Evolutionary conservation across 1,140 invertebrate species (phyloP), one percentile per base, ranked within the genome.

Genomic region (Episyrphus balteatus): DNA sequence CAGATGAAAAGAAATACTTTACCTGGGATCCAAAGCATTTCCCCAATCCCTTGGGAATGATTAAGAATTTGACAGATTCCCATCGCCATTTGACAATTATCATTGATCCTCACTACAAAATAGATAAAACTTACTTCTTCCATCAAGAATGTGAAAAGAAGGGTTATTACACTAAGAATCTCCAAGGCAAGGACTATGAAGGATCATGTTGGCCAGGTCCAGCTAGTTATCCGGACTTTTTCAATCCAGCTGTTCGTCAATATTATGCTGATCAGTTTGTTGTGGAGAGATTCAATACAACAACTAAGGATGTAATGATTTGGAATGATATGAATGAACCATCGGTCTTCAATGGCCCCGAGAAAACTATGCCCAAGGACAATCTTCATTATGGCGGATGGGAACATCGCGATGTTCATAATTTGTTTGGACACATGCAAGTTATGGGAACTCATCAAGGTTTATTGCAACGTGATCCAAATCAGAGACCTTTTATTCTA

Each of bases 311-410:
- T 58, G 78, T 96, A 0, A 87, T 89, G 66, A 84, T 93, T 37
- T 99, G 97, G 97, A 99, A 99, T 63, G 97, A 99, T 59, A 99
- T 99, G 97, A 99, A 99, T 61, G 97, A 99, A 66, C 94, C 95
- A 0, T 92, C 89, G 11, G 94, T 99, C 0, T 99, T 99, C 64
- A 99, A 92, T 70, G 95, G 95, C 0, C 96, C 96, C 0, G 97
- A 99, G 74, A 78, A 96, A 13, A 97, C 92, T 0, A 92, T 97
- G 82, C 84, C 81, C 31, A 83, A 91, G 66, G 83, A 92, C 68
- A 75, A 82, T 51, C 53, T 87, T 0, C 89, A 98, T 77, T 79
- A 83, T 65, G 91, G 86, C 37, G 82, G 80, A 3, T 91, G 80
- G 81, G 95, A 90, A 69, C 93, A 92, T 74, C 79, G 97, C 55